Percentiles rank a stretch among this genome's conserved stretches.
These are phyloP conservation scores for Syngnathus rostellatus DNA, from an alignment of 2,797 vertebrate genomes.

Conservation along the genomic window DNA sequence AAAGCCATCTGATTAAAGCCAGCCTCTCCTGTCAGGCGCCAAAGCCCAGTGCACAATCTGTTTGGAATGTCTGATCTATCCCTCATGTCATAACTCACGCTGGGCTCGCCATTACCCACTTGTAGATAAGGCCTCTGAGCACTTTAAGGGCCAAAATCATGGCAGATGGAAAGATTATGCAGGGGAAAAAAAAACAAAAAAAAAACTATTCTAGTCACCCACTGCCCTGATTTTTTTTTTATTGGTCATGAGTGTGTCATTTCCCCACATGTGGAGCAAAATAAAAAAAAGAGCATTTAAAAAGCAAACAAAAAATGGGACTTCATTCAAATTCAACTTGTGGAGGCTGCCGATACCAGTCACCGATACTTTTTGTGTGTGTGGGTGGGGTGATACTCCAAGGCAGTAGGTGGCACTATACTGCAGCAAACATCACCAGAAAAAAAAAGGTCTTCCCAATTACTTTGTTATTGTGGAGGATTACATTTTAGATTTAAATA, in stretches of 20 bases:
- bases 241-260: background rate
- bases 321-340: background rate
- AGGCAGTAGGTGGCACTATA: too few species aligned
- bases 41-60: constrained; percentile 46
- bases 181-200: background rate
- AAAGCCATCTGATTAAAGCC: constrained; percentile 58
- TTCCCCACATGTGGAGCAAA: background rate
- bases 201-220: background rate
- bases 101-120: constrained; percentile 53
- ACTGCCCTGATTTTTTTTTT: background rate
- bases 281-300: background rate
- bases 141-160: constrained; percentile 44
- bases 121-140: constrained; percentile 46
- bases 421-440: too few species aligned
- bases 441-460: too few species aligned
- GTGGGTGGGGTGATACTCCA: too few species aligned
- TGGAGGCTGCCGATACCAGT: too few species aligned
- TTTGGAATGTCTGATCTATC: constrained; percentile 59
- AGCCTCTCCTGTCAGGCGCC: constrained; percentile 55
- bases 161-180: constrained; percentile 42
- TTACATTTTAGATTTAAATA: too few species aligned
- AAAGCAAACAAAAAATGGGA: too few species aligned
- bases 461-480: too few species aligned
- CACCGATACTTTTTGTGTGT: too few species aligned
- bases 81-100: constrained; percentile 54